Percentiles rank a stretch among this genome's conserved stretches.
phyloP scores from a whole-genome alignment of 2,113 vertebrate genomes.

The Spermophilus dauricus region DNA sequence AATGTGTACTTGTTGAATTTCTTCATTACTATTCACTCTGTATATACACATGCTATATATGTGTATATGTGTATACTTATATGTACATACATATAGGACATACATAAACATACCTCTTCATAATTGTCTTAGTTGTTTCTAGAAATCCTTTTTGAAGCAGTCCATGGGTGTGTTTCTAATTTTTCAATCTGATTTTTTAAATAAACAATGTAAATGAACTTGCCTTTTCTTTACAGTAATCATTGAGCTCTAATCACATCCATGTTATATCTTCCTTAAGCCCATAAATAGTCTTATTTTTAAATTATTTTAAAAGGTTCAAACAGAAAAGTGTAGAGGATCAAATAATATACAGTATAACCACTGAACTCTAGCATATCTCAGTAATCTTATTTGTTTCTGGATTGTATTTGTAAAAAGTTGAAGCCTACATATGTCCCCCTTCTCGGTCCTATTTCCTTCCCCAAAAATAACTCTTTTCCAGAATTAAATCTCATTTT shows the following conservation, averaged over 20 bases:
- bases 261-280: conserved; percentile 7
- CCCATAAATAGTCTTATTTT: background rate
- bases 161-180: background rate
- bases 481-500: conserved; percentile 52
- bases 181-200: conserved; percentile 33
- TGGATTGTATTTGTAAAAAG: background rate
- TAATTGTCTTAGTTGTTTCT: background rate
- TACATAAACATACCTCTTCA: background rate
- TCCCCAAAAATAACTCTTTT: conserved; percentile 3
- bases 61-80: background rate
- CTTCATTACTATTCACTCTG: background rate
- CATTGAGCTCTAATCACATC: background rate
- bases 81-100: background rate
- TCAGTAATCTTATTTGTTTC: background rate
- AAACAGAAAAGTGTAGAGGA: background rate
- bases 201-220: background rate
- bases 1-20: conserved; percentile 30
- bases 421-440: background rate
- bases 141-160: background rate
- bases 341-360: background rate
- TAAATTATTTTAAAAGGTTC: background rate
- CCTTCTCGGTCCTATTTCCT: background rate
- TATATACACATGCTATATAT: background rate
- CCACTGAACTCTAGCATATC: background rate
- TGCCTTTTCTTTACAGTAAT: conserved; percentile 1